Evolutionary conservation across 2,113 vertebrate genomes (phyloP), one percentile per base, ranked within the genome.

Genomic region (Phylloscopus trochilus): DNA sequence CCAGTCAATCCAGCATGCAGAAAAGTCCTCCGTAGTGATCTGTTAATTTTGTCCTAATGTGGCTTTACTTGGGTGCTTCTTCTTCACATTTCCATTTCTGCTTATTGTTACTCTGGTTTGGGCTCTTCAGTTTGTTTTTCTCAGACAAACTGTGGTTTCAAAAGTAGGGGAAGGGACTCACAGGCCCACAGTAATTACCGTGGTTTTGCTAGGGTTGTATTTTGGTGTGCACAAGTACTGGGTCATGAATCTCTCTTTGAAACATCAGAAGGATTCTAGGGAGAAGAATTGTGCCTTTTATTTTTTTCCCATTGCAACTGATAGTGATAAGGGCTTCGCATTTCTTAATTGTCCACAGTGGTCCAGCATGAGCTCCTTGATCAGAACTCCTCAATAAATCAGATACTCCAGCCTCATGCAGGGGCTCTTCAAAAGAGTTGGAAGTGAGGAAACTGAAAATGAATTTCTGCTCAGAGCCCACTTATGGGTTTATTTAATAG

Each of bases 371-470:
- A 70, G 5, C 37, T 76, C 85, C 86, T 84, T 89, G 52, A 87
- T 89, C 79, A 85, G 84, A 93, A 79, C 26, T 24, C 14, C 60
- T 95, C 1, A 2, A 70, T 82, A 88, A 83, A 72, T 95, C 83
- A 66, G 67, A 35, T 43, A 47, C 28, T 88, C 26, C 44, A 80
- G 55, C 43, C 11, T 83, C 69, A 59, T 31, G 55, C 44, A 63
- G 64, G 27, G 28, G 6, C 2, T 13, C 35, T 81, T 28, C 33
- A 59, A 53, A 94, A 87, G 51, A 78, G 14, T 46, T 18, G 43
- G n/a, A 85, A 43, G 39, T 53, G 69, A 79, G 64, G 27, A 76
- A 76, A 87, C 37, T 11, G 56, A 77, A 41, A 27, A 77, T 0
- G 2, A 27, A 20, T 91, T 56, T 90, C 46, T 87, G 27, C 77